Evolutionary conservation across 2,797 vertebrate species (phyloP).

Genomic region (Microcaecilia unicolor): DNA sequence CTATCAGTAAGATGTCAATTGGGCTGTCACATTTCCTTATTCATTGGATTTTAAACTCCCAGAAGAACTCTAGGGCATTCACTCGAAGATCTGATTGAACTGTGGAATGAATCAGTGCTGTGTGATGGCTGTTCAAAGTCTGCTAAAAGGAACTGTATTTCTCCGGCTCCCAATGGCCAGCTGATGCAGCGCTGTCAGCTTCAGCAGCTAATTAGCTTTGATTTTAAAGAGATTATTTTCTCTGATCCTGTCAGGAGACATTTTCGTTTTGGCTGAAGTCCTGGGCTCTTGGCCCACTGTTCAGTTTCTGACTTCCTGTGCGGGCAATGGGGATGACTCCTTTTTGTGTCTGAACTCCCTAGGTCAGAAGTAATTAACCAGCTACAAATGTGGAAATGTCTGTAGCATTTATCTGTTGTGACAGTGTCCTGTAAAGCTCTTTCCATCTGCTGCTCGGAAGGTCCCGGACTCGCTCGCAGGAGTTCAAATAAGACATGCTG

Average conservation of each 20-base stretch:
- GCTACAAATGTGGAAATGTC: conserved; percentile 8
- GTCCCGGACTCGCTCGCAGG: no score
- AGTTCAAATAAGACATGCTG: no score
- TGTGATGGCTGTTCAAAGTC: conserved; percentile 2
- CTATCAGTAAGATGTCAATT: no score
- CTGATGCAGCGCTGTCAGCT: conserved; percentile 13
- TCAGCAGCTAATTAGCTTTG: conserved; percentile 23
- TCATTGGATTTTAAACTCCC: no score
- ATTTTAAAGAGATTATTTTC: conserved; percentile 22
- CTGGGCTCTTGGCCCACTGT: conserved; percentile 6
- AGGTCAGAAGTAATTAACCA: conserved; percentile 19
- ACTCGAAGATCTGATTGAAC: conserved; percentile 9
- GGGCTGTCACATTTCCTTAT: no score
- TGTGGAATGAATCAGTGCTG: no score
- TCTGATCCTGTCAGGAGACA: conserved; percentile 13
- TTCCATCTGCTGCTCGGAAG: no score
- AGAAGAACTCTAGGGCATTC: conserved; percentile 14
- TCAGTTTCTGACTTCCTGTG: neutral
- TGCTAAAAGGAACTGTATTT: conserved; percentile 4
- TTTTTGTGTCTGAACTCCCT: neutral
- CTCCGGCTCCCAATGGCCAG: neutral
- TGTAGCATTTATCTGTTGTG: conserved; percentile 7
- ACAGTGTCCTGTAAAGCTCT: conserved; percentile 8
- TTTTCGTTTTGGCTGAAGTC: conserved; percentile 10
- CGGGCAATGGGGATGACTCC: neutral